Evolutionary conservation across 2,888 invertebrate genomes (phyloP), one percentile per base, ranked within the genome.

Genomic region (Ophion costatus): DNA sequence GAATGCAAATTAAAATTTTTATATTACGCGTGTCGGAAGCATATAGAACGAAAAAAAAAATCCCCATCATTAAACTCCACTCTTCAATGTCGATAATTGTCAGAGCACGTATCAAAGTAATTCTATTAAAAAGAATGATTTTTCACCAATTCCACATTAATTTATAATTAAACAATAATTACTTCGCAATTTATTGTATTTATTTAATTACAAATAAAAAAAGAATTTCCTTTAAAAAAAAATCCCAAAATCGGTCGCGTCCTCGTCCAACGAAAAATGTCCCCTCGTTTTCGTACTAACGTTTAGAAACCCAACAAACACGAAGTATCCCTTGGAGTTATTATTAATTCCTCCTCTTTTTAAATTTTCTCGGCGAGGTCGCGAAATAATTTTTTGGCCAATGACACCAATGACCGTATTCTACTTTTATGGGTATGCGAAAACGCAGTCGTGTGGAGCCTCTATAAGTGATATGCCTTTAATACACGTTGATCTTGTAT

Each of bases 371-470:
- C 33, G 11, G 22, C 57, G 57, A 42, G 10, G 6, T 56, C 24
- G 11, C 11, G 56, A 42, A 45, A 10, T 61, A 14, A 42, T 61
- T 61, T 74, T 74, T 74, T 61, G 42, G 73, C 17, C 59, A 61
- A 74, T 17, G 42, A 22, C 42, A 29, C 20, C 17, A 38, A 74
- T 24, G 59, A 17, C 24, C 51, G 73, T 61, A 51, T 51, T 51
- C 17, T 51, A 17, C 17, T 17, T 2, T 17, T 17, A 17, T 17
- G 2, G 14, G 14, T 14, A 17, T 14, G 51, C 17, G 51, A 17
- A 51, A 3, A 51, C 4, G 66, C 56, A 56, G 38, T 66, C 66
- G 22, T 56, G 11, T 66, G 45, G 22, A 63, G 20, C 14, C 42
- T 63, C 14, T n/a, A 29, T 42, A 45, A 24, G 29, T 63, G n/a